phyloP scores from a whole-genome alignment of 2,113 vertebrate species.

The Stictonetta naevosa region DNA sequence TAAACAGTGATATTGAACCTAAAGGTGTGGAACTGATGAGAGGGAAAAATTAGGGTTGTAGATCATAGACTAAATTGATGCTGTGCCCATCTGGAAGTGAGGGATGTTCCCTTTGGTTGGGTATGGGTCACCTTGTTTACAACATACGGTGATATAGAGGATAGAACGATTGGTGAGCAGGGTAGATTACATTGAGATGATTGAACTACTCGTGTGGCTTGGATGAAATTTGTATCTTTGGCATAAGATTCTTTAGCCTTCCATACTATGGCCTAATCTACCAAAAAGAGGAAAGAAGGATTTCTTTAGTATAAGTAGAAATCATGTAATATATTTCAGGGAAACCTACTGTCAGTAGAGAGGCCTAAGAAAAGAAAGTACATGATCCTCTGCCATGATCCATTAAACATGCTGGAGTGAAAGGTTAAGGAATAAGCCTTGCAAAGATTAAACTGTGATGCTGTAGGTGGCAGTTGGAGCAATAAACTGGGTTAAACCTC shows the following conservation, averaged over 20 bases:
- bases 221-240: background rate
- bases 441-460: background rate
- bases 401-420: background rate
- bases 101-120: background rate
- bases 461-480: background rate
- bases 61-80: background rate
- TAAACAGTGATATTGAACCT: background rate
- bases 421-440: background rate
- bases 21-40: background rate
- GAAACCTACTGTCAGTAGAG: background rate
- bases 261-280: background rate
- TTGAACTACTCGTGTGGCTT: background rate
- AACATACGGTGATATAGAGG: accelerated
- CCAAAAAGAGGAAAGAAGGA: background rate
- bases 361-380: background rate
- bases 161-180: accelerated
- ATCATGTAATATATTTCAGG: background rate
- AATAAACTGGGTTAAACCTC: background rate
- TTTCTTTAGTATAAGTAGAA: background rate
- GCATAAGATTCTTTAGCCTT: background rate
- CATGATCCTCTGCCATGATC: background rate
- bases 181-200: background rate
- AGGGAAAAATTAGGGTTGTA: background rate
- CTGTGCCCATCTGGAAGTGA: background rate
- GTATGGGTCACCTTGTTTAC: background rate